Evolutionary conservation across 1,140 invertebrate genomes (phyloP).

Genomic region (Whitmania pigra): DNA sequence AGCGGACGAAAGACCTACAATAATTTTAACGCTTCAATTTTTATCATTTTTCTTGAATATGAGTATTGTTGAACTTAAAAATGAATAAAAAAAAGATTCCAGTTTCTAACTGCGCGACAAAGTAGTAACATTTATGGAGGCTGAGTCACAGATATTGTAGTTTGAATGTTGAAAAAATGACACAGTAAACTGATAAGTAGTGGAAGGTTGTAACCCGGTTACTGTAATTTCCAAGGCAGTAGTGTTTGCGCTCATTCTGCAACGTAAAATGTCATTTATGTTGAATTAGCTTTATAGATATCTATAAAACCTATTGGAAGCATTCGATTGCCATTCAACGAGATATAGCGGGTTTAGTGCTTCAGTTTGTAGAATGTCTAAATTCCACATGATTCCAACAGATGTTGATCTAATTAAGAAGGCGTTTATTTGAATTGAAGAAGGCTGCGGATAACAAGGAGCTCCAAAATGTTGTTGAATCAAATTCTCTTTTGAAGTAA

Average conservation of each 20-base stretch:
- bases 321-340: too few relatives aligned
- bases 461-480: background rate
- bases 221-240: too few relatives aligned
- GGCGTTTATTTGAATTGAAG: too few relatives aligned
- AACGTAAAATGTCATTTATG: too few relatives aligned
- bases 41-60: background rate
- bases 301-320: too few relatives aligned
- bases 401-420: too few relatives aligned
- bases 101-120: too few relatives aligned
- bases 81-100: background rate
- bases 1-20: constrained; percentile 1
- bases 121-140: background rate
- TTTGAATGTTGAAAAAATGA: background rate
- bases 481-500: background rate
- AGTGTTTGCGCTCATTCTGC: too few relatives aligned
- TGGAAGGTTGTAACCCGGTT: background rate
- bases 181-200: background rate
- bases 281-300: too few relatives aligned
- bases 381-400: too few relatives aligned
- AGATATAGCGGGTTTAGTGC: too few relatives aligned
- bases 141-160: background rate
- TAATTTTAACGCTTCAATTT: background rate
- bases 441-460: background rate
- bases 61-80: background rate
- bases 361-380: too few relatives aligned